A percentile compares a stretch with the other conserved stretches of the same genome.
phyloP scores from a whole-genome alignment of 2,888 invertebrate species.

The Pseudanteris insignis region DNA sequence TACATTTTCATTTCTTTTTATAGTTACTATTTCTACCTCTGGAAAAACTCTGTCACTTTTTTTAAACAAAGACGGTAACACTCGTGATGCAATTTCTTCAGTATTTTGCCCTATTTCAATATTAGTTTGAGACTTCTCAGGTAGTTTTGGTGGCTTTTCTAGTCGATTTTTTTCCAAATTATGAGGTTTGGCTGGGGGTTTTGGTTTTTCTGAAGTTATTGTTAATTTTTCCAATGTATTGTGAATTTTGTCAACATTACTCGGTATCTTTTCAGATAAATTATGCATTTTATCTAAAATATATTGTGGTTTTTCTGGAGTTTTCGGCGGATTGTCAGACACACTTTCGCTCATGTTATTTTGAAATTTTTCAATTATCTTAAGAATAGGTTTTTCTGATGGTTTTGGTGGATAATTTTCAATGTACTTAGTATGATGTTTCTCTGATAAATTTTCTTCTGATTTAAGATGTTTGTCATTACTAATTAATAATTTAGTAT shows the following conservation, averaged over 20 bases:
- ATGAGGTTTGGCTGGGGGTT: constrained; percentile 9
- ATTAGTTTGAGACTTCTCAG: constrained; percentile 7
- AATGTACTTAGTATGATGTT: constrained; percentile 2
- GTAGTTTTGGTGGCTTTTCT: constrained; percentile 2
- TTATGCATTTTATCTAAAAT: constrained; percentile 8
- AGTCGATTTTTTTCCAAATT: too few species aligned
- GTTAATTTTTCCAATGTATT: constrained; percentile 18
- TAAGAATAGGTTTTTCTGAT: constrained; percentile 13
- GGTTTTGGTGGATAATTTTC: constrained; percentile 14
- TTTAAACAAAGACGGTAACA: constrained; percentile 17
- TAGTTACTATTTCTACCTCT: constrained; percentile 32
- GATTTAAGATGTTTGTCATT: constrained; percentile 12
- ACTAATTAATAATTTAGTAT: neutral
- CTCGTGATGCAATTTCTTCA: neutral
- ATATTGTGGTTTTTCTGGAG: constrained; percentile 6
- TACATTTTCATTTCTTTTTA: constrained; percentile 22
- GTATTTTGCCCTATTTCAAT: constrained; percentile 1
- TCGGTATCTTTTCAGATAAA: constrained; percentile 11
- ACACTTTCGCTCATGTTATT: constrained; percentile 4
- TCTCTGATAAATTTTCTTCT: constrained; percentile 7
- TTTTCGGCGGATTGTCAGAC: neutral
- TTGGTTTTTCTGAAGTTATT: constrained; percentile 10
- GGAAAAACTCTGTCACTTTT: constrained; percentile 31
- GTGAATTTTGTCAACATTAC: constrained; percentile 19
- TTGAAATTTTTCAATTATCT: constrained; percentile 24